Evolutionary conservation across 2,113 vertebrate species (phyloP), one percentile per base, ranked within the genome.

Genomic region (Megaleporinus macrocephalus): DNA sequence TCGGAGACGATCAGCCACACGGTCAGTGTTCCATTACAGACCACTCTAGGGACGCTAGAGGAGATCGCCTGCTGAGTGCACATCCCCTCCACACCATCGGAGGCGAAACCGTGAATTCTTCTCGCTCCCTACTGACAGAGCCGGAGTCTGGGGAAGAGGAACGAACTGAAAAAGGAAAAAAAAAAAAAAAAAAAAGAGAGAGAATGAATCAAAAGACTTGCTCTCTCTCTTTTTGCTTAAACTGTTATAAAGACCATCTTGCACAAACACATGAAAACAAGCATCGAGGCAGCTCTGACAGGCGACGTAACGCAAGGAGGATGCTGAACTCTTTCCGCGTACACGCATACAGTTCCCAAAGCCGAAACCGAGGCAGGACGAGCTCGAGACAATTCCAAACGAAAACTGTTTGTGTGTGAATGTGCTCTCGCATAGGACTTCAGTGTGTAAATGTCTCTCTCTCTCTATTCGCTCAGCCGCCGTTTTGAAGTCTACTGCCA

Each of bases 1-100:
- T 96, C 97, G 0, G 98, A 98, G 93, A 95, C 95, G 90, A 96
- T 98, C 93, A 98, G 98, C 95, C 97, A 98, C 96, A 97, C 96
- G 76, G 96, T 98, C 94, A 96, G 92, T 0, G 95, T 98, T 88
- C 97, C 98, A 24, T 92, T 98, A 90, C 97, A 98, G 95, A 96
- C 96, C 0, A 95, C 97, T 12, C 93, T 99, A 88, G 96, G 96
- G 70, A 95, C 97, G 27, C 87, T 98, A 92, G 98, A 98, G 91
- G 97, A 98, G 92, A 98, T 99, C 30, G 96, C 97, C 91, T 99
- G 98, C 95, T 99, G 96, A 98, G 94, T 86, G 85, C 24, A 0
- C 80, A 53, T 71, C 79, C 81, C 87, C 88, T 88, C 85, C 47
- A 65, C 53, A 16, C 53, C 87, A 79, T 49, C 73, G 76, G 83